Conservation (phyloP, 2,797 vertebrate genomes). For the Poeciliopsis paucimaculata region DNA sequence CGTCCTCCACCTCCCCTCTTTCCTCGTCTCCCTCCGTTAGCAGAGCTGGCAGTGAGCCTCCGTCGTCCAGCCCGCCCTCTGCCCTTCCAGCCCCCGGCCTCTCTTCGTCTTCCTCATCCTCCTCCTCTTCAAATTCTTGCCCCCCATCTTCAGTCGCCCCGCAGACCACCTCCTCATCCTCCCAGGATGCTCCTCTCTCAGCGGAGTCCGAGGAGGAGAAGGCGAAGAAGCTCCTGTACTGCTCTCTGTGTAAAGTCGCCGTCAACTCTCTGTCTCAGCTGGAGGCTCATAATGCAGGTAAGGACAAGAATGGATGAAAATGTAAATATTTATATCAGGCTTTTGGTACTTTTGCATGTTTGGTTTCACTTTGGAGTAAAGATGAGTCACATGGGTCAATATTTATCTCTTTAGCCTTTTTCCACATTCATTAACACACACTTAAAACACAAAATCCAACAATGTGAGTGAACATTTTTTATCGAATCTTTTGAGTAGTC, state of each 20-base stretch:
- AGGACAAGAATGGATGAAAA: conserved; percentile 3
- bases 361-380: neutral
- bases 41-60: conserved; percentile 68
- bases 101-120: conserved; percentile 37
- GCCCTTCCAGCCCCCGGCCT: conserved; percentile 60
- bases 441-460: neutral
- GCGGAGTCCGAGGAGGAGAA: conserved; percentile 94
- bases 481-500: neutral
- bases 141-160: conserved; percentile 60
- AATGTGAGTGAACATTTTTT: neutral
- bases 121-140: conserved; percentile 58
- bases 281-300: conserved; percentile 96
- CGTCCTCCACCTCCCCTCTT: conserved; percentile 38
- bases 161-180: conserved; percentile 36
- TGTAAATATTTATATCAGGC: too few relatives aligned
- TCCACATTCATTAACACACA: neutral
- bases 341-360: neutral
- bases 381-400: neutral
- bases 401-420: neutral
- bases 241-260: conserved; percentile 97
- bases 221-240: conserved; percentile 96
- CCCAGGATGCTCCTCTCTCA: conserved; percentile 51
- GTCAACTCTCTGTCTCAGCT: conserved; percentile 97
- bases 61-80: conserved; percentile 76
- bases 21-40: conserved; percentile 52